Conservation (phyloP, 2,888 invertebrate genomes). For the Mechanitis messenoides region DNA sequence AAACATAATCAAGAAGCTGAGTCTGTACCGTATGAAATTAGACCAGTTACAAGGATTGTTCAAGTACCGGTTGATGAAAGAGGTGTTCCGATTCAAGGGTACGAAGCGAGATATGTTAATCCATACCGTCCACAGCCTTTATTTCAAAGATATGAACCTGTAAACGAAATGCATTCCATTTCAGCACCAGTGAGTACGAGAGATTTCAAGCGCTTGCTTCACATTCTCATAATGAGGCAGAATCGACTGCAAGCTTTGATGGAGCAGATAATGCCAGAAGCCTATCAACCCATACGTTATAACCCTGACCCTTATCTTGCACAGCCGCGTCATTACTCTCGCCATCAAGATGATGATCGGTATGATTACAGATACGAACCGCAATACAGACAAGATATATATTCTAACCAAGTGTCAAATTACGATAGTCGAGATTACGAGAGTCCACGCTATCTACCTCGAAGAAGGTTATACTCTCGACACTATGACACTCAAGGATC, state of each 20-base stretch:
- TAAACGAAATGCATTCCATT: conserved; percentile 76
- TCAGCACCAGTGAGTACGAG: conserved; percentile 82
- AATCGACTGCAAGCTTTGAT: conserved; percentile 76
- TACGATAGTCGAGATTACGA: conserved; percentile 66
- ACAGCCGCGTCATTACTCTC: conserved; percentile 41
- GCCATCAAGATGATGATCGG: conserved; percentile 55
- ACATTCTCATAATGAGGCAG: conserved; percentile 80
- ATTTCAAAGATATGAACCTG: conserved; percentile 63
- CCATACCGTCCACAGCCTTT: conserved; percentile 49
- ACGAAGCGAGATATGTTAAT: conserved; percentile 58
- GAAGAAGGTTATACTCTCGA: conserved; percentile 53
- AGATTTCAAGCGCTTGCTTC: conserved; percentile 81
- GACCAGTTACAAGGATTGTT: conserved; percentile 63
- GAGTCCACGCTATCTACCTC: conserved; percentile 64
- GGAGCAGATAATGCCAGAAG: conserved; percentile 61
- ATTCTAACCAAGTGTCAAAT: conserved; percentile 52
- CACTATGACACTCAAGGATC: conserved; percentile 63
- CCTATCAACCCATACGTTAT: conserved; percentile 50
- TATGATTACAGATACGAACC: conserved; percentile 64
- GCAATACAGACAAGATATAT: conserved; percentile 56
- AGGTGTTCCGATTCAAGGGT: conserved; percentile 63
- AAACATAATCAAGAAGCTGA: conserved; percentile 53
- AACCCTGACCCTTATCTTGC: conserved; percentile 52
- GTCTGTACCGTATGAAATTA: conserved; percentile 54
- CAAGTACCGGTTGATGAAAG: conserved; percentile 67